Conservation (phyloP, 2,113 vertebrate genomes). For the Platycercus adscitus region DNA sequence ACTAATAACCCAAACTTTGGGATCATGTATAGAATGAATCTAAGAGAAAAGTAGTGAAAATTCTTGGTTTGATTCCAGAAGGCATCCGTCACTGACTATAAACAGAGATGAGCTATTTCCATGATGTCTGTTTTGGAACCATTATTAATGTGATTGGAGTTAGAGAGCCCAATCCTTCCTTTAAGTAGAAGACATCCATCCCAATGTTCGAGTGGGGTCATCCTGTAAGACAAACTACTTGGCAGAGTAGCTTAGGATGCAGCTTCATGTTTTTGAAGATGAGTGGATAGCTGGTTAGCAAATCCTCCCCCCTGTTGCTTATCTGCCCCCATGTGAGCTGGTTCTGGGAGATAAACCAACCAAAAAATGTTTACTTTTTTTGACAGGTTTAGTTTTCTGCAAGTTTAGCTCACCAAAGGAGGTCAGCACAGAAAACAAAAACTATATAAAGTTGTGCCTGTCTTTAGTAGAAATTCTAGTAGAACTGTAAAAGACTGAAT, state of each 20-base stretch:
- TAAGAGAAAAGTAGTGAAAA: neutral
- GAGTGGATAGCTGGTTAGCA: neutral
- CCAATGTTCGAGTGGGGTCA: accelerated
- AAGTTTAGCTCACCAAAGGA: neutral
- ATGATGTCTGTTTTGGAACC: neutral
- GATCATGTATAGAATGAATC: neutral
- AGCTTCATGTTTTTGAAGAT: neutral
- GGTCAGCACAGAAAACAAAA: neutral
- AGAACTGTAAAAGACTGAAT: neutral
- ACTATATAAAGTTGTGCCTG: neutral
- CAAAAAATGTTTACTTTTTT: neutral
- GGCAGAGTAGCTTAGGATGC: neutral
- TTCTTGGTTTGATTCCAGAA: neutral
- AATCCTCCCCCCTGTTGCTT: neutral
- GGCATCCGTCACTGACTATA: neutral
- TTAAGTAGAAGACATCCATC: neutral
- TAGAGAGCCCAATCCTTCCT: neutral
- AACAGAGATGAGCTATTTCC: neutral
- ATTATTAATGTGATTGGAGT: neutral
- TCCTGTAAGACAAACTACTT: neutral
- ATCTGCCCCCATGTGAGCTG: neutral
- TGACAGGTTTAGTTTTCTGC: neutral
- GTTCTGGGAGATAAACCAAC: neutral
- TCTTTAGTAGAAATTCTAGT: neutral
- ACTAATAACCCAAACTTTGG: neutral